Evolutionary conservation across 2,888 invertebrate species (phyloP).

Genomic region (Trichopoda pennipes): DNA sequence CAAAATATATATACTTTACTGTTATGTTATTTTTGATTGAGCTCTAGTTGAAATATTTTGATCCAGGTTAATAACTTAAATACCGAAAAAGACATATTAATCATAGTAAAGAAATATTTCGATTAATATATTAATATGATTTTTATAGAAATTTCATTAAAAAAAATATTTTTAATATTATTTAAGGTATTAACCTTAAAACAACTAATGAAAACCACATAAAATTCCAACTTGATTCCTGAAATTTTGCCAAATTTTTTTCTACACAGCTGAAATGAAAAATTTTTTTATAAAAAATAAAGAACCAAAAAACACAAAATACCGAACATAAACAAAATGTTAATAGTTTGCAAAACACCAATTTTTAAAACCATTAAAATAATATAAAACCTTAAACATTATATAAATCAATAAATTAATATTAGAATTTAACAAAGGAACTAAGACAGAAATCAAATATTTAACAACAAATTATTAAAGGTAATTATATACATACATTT

Average conservation of each 20-base stretch:
- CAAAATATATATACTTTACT: background rate
- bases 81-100: background rate
- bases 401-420: constrained; percentile 47
- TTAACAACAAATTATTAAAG: constrained; percentile 44
- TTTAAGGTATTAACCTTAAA: constrained; percentile 17
- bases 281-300: constrained; percentile 43
- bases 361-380: constrained; percentile 66
- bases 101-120: background rate
- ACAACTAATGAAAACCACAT: constrained; percentile 50
- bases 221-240: constrained; percentile 69
- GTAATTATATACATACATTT: constrained; percentile 42
- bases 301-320: constrained; percentile 49
- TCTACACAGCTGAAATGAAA: constrained; percentile 61
- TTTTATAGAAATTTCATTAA: background rate
- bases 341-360: constrained; percentile 72
- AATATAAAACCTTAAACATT: constrained; percentile 47
- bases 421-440: constrained; percentile 28
- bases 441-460: constrained; percentile 63
- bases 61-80: background rate
- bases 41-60: background rate
- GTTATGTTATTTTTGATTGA: background rate
- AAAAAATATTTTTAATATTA: background rate
- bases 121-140: background rate
- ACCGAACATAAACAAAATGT: constrained; percentile 68
- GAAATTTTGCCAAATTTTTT: constrained; percentile 72